Percentiles rank a stretch among this genome's conserved stretches.
phyloP scores from a whole-genome alignment of 2,888 invertebrate species.

The Morpho deidamia region DNA sequence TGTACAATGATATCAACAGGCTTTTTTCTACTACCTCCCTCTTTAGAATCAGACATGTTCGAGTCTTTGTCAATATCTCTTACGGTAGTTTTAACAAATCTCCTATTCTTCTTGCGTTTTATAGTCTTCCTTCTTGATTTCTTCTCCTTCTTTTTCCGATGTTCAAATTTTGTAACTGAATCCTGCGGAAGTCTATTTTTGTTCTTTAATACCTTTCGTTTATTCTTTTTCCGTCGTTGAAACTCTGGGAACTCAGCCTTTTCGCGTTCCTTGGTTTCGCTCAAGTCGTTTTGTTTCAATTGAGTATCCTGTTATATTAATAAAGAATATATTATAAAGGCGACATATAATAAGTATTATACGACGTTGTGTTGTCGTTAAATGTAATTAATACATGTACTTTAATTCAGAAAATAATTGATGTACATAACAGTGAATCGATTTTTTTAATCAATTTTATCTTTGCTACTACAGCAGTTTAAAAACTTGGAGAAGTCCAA shows the following conservation, averaged over 20 bases:
- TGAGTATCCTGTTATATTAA: constrained; percentile 2
- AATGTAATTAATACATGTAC: not conserved
- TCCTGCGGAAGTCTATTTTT: constrained; percentile 4
- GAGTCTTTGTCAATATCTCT: constrained; percentile 11
- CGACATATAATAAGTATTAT: not conserved
- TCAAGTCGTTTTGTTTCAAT: not conserved
- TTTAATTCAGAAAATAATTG: no score
- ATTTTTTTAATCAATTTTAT: no score
- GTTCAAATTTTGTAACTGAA: not conserved
- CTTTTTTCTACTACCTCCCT: constrained; percentile 9
- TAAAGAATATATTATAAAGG: no score
- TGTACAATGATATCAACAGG: constrained; percentile 25
- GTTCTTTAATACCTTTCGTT: constrained; percentile 3
- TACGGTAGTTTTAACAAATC: constrained; percentile 17
- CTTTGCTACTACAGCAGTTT: no score
- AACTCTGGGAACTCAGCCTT: constrained; percentile 13
- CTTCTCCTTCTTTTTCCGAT: constrained; percentile 8
- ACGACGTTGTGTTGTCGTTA: no score
- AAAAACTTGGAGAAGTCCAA: no score
- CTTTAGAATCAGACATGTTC: constrained; percentile 17
- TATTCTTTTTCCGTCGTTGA: constrained; percentile 9
- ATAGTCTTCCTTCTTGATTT: constrained; percentile 7
- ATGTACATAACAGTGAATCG: no score
- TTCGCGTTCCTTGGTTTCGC: constrained; percentile 6
- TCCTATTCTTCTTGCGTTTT: constrained; percentile 7